A percentile compares a stretch with the other conserved stretches of the same genome.
These are phyloP conservation scores for Melanocharis versteri DNA, from an alignment of 2,113 vertebrate genomes.

Conservation along the genomic window DNA sequence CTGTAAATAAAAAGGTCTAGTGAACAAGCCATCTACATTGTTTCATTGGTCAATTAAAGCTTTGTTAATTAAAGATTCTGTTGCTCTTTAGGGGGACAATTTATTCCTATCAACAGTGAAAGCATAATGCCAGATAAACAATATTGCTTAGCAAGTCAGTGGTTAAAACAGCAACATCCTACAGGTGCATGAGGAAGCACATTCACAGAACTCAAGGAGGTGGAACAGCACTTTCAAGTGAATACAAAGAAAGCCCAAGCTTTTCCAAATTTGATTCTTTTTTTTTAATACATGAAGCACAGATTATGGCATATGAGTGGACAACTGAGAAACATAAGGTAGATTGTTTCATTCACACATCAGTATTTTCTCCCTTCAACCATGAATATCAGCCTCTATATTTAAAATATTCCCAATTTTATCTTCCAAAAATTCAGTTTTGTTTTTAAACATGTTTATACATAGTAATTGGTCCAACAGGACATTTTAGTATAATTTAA, in stretches of 20 bases:
- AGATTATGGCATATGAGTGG: background rate
- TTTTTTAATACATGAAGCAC: background rate
- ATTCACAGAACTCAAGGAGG: background rate
- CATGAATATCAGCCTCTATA: background rate
- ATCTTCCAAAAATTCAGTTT: background rate
- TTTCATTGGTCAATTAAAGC: background rate
- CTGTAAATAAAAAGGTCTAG: slow-evolving; percentile 58
- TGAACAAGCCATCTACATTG: background rate
- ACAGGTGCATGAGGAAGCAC: background rate
- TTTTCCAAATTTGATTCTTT: background rate
- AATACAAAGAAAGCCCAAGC: accelerated
- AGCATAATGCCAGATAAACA: background rate
- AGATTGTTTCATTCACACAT: background rate
- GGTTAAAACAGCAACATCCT: background rate
- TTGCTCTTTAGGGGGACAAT: background rate
- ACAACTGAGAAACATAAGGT: background rate
- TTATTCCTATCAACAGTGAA: background rate
- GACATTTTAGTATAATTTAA: background rate
- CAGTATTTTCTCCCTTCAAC: background rate
- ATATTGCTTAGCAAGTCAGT: background rate
- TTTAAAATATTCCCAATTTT: background rate
- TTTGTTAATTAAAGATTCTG: background rate
- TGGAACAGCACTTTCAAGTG: background rate
- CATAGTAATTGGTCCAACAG: background rate
- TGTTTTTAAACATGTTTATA: background rate